Conservation (phyloP, 1,140 invertebrate species). For the Acyrthosiphon pisum region DNA sequence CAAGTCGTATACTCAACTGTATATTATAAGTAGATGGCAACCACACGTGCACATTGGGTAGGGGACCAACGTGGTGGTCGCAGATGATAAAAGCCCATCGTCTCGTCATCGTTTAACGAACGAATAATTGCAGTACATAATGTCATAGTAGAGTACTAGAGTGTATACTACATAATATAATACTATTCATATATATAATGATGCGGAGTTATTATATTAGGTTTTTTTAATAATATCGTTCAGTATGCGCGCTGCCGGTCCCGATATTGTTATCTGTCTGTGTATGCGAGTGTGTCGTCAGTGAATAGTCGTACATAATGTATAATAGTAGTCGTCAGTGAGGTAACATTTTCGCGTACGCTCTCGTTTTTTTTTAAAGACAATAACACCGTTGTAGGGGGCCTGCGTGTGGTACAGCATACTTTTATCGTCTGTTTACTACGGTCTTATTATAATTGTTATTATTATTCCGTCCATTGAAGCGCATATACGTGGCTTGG, state of each 20-base stretch:
- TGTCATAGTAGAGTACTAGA: neutral
- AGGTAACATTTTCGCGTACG: neutral
- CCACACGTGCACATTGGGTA: neutral
- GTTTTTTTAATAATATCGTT: conserved; percentile 15
- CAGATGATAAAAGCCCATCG: conserved; percentile 18
- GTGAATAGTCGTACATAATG: neutral
- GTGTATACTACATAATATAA: neutral
- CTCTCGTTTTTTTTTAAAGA: neutral
- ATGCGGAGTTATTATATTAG: neutral
- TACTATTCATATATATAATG: neutral
- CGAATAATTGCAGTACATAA: neutral
- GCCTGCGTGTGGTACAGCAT: neutral
- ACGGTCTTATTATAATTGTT: neutral
- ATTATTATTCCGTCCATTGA: neutral
- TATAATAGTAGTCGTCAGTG: neutral
- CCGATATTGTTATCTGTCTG: neutral
- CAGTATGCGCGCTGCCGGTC: neutral
- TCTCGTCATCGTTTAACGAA: conserved; percentile 25
- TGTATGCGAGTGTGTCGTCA: neutral
- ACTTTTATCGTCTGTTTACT: neutral
- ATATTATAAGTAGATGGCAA: neutral
- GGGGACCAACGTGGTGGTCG: neutral
- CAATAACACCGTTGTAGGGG: neutral
- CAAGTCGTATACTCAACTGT: neutral
- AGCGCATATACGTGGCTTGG: neutral